Base-by-base conservation (phyloP, 2,113 vertebrate genomes). In the Corythoichthys intestinalis region DNA sequence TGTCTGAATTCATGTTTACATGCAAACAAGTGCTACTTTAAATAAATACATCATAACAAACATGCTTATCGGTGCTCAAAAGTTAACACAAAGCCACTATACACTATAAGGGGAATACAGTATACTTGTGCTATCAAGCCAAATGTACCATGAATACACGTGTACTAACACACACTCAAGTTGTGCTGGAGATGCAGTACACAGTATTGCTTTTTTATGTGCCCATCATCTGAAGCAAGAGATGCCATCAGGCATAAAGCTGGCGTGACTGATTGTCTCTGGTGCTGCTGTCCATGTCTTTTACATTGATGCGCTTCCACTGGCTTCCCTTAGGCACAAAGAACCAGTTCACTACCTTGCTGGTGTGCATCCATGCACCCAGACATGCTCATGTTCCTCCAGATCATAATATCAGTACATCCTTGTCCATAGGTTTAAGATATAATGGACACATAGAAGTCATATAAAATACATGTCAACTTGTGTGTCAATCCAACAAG, bases 241-340 rank as follows among this genome's bases (percentile, higher is more conserved):
- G 70, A 85, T 69, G 75, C 77, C 79, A 77, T 75, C 68, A 63
- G 72, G 66, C 81, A 63, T 58, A 64, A 75, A 58, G 78, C 77
- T 80, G 77, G 69, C 71, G 66, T 88, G 78, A 76, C 77, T 78
- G 80, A 86, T 82, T 70, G 65, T 79, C 78, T 85, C 73, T 81
- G 81, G 73, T 87, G 80, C 56, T 67, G 79, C 79, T 81, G 83
- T 77, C 79, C 53, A 53, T 78, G 70, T 78, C 65, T 35, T 63
- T 88, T 75, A 76, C 68, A 53, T 28, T 83, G 71, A 83, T 83
- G 70, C 74, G 81, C 80, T 76, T 79, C 72, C 71, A 71, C 72
- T 80, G 85, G 71, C 77, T 67, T 77, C 6, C 10, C 69, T 39
- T 69, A 74, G 70, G 69, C 70, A 80, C 74, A 79, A 75, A 73